Evolutionary conservation across 2,888 invertebrate species (phyloP).

Genomic region (Drosophila formosana): DNA sequence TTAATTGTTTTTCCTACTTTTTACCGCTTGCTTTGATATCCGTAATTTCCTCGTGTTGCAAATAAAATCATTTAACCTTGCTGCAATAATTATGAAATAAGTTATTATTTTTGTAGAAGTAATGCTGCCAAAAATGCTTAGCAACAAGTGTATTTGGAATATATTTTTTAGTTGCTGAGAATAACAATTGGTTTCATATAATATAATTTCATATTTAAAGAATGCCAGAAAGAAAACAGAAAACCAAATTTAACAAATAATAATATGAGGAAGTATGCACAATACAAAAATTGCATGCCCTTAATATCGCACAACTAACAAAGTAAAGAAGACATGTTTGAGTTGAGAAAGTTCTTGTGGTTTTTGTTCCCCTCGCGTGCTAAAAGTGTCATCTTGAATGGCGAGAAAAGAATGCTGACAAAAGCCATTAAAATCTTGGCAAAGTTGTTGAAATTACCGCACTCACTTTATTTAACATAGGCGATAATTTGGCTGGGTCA

Average conservation of each 20-base stretch:
- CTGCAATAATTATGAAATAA: background rate
- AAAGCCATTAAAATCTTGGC: conserved; percentile 19
- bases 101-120: background rate
- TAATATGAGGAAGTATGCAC: too few relatives aligned
- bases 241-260: too few relatives aligned
- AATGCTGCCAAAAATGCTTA: background rate
- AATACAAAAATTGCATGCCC: too few relatives aligned
- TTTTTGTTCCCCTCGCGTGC: conserved; percentile 15
- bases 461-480: conserved; percentile 34
- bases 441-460: conserved; percentile 49
- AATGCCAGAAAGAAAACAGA: too few relatives aligned
- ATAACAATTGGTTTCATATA: background rate
- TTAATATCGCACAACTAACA: too few relatives aligned
- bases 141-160: background rate
- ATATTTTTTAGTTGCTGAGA: background rate
- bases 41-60: background rate
- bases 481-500: conserved; percentile 58
- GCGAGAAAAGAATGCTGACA: conserved; percentile 6
- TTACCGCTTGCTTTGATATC: background rate
- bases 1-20: background rate
- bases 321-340: background rate
- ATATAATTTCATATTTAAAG: background rate
- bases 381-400: conserved; percentile 10
- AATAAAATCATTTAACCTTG: background rate
- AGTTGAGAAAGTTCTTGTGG: background rate